These are phyloP conservation scores for Luehdorfia chinensis DNA, from an alignment of 1,140 invertebrate species.

Conservation along the genomic window DNA sequence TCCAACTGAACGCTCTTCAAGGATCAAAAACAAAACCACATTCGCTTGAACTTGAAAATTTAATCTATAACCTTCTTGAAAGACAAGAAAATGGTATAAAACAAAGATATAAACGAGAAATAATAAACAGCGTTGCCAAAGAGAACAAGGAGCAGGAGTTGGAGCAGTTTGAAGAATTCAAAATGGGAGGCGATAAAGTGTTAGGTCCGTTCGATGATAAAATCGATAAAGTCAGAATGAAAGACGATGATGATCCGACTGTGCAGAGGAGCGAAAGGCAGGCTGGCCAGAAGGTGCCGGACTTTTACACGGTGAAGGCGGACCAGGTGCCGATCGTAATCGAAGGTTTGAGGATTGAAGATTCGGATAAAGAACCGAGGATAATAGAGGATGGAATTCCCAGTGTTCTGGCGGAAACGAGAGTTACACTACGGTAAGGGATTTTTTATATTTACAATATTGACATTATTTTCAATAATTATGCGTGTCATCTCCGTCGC, in stretches of 20 bases:
- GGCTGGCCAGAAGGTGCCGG: conserved; percentile 18
- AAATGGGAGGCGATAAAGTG: neutral
- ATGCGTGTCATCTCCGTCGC: too few relatives aligned
- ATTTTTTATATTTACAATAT: neutral
- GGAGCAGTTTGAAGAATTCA: conserved; percentile 1
- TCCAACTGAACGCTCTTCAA: too few relatives aligned
- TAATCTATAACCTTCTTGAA: conserved; percentile 12
- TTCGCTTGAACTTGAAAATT: too few relatives aligned
- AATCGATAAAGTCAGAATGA: conserved; percentile 18
- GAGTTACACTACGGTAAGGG: conserved; percentile 74
- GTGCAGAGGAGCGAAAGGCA: conserved; percentile 8
- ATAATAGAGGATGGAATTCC: conserved; percentile 82
- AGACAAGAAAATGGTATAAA: conserved; percentile 10
- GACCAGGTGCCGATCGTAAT: conserved; percentile 48
- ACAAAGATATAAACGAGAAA: conserved; percentile 11
- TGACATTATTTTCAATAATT: too few relatives aligned
- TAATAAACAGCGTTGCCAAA: conserved; percentile 14
- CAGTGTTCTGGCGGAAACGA: conserved; percentile 78
- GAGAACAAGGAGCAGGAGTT: neutral
- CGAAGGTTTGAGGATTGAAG: conserved; percentile 80
- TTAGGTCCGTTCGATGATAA: conserved; percentile 15
- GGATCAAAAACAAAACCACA: too few relatives aligned
- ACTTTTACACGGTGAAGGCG: conserved; percentile 29
- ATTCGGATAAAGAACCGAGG: conserved; percentile 78
- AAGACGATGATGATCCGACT: conserved; percentile 5